Conservation (phyloP, 2,888 invertebrate genomes). For the Germaria angustata region DNA sequence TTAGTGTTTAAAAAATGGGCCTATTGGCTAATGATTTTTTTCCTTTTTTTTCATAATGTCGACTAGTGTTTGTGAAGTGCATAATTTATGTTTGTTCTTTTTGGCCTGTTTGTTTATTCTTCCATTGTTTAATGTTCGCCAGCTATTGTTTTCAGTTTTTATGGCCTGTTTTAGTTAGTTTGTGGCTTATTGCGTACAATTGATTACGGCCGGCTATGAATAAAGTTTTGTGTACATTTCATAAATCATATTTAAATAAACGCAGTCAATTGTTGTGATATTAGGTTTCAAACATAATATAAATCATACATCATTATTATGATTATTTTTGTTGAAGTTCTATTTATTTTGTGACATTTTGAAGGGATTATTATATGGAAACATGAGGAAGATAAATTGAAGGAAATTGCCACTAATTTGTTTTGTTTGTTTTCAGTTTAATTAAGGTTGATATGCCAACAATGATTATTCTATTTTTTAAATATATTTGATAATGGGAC, state of each 20-base stretch:
- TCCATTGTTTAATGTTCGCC: conserved; percentile 42
- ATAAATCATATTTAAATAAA: conserved; percentile 67
- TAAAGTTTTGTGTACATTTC: conserved; percentile 41
- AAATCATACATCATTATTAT: conserved; percentile 46
- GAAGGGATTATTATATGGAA: conserved; percentile 10
- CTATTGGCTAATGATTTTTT: conserved; percentile 42
- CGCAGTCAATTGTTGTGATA: conserved; percentile 65
- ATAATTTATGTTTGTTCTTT: conserved; percentile 60
- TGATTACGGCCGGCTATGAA: conserved; percentile 18
- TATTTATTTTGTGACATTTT: conserved; percentile 43
- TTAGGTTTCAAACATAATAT: conserved; percentile 57
- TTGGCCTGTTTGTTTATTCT: conserved; percentile 14
- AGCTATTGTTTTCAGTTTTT: conserved; percentile 27
- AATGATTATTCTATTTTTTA: background rate
- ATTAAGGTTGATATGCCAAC: background rate
- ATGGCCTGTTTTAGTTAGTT: conserved; percentile 23
- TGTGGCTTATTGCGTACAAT: conserved; percentile 33
- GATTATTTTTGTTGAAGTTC: background rate
- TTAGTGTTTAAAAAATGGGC: background rate
- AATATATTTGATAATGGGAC: background rate
- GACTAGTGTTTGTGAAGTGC: conserved; percentile 59
- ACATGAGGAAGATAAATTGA: conserved; percentile 16
- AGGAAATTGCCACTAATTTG: background rate
- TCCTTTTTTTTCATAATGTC: background rate
- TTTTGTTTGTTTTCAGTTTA: background rate